Evolutionary conservation across 2,113 vertebrate species (phyloP), one percentile per base, ranked within the genome.

Genomic region (Gobiocypris rarus): DNA sequence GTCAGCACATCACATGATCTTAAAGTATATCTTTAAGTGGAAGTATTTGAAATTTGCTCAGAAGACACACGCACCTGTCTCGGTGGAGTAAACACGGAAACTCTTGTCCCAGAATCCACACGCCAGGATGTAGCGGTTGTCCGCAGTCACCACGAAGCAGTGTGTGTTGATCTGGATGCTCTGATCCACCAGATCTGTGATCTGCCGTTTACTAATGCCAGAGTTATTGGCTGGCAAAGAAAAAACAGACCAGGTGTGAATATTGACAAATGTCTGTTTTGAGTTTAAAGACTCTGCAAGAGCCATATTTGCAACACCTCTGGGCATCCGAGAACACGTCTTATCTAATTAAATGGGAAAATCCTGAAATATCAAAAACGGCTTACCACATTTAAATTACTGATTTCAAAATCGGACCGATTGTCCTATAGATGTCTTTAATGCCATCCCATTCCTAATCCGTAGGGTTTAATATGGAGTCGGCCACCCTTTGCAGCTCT

Each of bases 71-170:
- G 91, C 88, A 98, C 98, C 97, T 89, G 97, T 99, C 93, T 99
- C 97, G 26, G 97, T 98, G 11, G 98, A 99, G 92, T 99, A 99
- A 83, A 99, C 98, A 70, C 98, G 92, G 92, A 99, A 99, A 88
- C 98, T 99, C 92, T 99, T 99, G 94, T 99, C 98, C 98, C 98
- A 99, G 95, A 99, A 99, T 22, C 98, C 98, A 86, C 97, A 99
- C 81, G 97, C 97, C 77, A 99, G 96, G 86, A 99, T 98, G 90
- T 99, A 99, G 88, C 98, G 97, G 91, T 99, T 99, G 93, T 99
- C 98, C 31, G 98, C 98, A 4, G 97, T 99, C 88, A 99, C 98
- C 93, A 99, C 98, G 26, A 99, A 99, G 88, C 98, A 99, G 85
- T 99, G 98, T 0, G 98, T 98, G 86, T 99, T 99, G 94, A 99